These are phyloP conservation scores for Caenorhabditis macrosperma DNA, from an alignment of 2,888 invertebrate genomes.

Conservation along the genomic window DNA sequence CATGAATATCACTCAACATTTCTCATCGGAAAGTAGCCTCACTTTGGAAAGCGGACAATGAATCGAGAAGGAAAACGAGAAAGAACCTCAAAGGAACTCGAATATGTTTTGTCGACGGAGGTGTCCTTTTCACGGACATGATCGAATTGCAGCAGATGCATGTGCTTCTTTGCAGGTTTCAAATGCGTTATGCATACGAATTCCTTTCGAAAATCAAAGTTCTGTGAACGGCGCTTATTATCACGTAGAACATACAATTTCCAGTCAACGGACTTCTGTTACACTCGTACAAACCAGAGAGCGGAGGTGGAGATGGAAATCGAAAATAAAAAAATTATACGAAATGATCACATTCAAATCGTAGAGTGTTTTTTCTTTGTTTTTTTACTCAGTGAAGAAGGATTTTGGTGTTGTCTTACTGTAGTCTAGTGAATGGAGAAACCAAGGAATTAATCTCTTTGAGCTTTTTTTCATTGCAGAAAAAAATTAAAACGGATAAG, in stretches of 20 bases:
- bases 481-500: not conserved
- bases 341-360: no score
- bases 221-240: not conserved
- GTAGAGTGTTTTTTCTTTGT: no score
- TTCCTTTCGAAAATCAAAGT: conserved; percentile 9
- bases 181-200: not conserved
- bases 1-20: not conserved
- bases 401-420: not conserved
- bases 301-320: no score
- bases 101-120: not conserved
- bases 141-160: conserved; percentile 35
- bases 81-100: not conserved
- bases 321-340: no score
- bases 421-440: not conserved
- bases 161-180: conserved; percentile 27
- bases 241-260: no score
- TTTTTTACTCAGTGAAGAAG: not conserved
- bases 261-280: no score
- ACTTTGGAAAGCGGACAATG: not conserved
- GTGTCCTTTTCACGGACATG: conserved; percentile 28
- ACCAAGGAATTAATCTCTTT: not conserved
- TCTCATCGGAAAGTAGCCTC: not conserved
- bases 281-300: no score
- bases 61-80: no score
- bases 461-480: not conserved